phyloP scores from a whole-genome alignment of 2,888 invertebrate species.

The Lumbricus terrestris region DNA sequence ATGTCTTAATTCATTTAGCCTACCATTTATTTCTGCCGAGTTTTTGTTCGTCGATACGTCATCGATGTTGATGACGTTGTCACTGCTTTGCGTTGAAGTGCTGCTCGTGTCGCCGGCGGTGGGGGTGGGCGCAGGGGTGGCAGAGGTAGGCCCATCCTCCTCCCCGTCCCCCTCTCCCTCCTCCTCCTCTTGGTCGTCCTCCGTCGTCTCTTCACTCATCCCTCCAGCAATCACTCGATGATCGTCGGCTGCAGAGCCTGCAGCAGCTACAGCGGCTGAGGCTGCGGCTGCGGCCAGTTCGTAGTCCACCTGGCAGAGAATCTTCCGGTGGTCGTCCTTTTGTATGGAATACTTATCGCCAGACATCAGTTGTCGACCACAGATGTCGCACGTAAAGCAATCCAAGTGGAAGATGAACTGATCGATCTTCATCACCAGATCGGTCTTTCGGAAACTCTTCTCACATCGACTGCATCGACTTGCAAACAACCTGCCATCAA shows the following conservation, averaged over 20 bases:
- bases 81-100: background rate
- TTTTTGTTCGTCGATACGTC: background rate
- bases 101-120: background rate
- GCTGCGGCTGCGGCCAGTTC: constrained; percentile 46
- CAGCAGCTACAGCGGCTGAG: too few species aligned
- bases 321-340: constrained; percentile 73
- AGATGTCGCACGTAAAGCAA: constrained; percentile 94
- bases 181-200: background rate
- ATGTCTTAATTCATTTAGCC: too few species aligned
- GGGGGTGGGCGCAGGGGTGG: too few species aligned
- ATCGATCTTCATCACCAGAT: constrained; percentile 97
- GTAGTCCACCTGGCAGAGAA: constrained; percentile 79
- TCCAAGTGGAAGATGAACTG: constrained; percentile 97
- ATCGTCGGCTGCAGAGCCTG: background rate
- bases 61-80: background rate
- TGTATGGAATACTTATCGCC: constrained; percentile 97
- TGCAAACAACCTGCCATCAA: constrained; percentile 79
- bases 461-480: constrained; percentile 97
- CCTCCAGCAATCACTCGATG: background rate
- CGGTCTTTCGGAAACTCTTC: constrained; percentile 87
- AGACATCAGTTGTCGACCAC: constrained; percentile 85
- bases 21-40: background rate
- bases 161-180: too few species aligned
- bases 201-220: background rate
- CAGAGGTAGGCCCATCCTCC: too few species aligned